Base-by-base conservation (phyloP, 2,888 invertebrate species). In the Exephanes ischioxanthus region DNA sequence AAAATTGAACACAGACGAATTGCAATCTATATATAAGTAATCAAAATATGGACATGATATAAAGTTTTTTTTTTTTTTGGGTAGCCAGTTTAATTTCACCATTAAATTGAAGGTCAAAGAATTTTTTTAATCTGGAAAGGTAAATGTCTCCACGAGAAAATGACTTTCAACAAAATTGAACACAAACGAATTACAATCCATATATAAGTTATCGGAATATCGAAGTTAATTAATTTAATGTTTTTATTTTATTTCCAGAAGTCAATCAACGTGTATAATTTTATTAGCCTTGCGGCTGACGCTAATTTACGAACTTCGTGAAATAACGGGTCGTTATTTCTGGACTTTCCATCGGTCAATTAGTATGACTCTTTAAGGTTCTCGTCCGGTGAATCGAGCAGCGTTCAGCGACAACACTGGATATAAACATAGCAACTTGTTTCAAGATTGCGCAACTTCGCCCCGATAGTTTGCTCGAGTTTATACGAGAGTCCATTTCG, bases 331-430 rank as follows among this genome's bases (percentile, higher is more conserved):
- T 89, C 89, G 89, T 89, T 88, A 86, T 88, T 87, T 88, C 87
- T 90, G 85, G 86, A 89, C 89, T 91, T 91, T 91, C 91, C 89
- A 91, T 91, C 89, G 90, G 89, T 91, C 91, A 91, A 91, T 91
- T 91, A 91, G 91, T 91, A 89, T 68, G 87, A 88, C 91, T 90
- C 82, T 91, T 91, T 91, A 91, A 90, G 91, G 88, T 73, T 89
- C 82, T 84, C 86, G 48, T 33, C 48, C 37, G 22, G 68, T 68
- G 41, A 78, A 80, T 78, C 78, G 80, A 78, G 67, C 45, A 81
- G 73, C 51, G 9, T 58, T 76, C 33, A 37, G 30, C 55, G 71
- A 45, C 45, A 55, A 71, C 61, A 58, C 61, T 55, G 14, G 37
- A 30, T 26, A 11, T 55, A 55, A n/a, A 55, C 22, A 55, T 2